Base-by-base conservation (phyloP, 30 jellyfish, hydroid and myxozoan genomes). In the Hydractinia echinata region DNA sequence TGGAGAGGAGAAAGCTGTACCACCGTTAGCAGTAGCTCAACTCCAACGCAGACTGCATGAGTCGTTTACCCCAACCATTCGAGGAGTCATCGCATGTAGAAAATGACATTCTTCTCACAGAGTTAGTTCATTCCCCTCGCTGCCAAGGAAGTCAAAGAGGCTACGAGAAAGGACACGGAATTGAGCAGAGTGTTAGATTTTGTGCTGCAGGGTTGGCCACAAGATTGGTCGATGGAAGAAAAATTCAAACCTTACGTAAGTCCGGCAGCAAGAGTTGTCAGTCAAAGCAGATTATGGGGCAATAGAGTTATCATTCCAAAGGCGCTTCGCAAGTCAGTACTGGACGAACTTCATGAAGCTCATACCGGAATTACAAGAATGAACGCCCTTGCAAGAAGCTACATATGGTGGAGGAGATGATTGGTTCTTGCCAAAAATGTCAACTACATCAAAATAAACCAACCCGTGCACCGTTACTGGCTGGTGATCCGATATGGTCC, bases 151-250 rank as follows among this genome's bases (percentile, higher is more conserved):
- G 89, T 78, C 13, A 39, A 16, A 39, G 13, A 15, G 11, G 83
- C 8, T 44, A 82, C 82, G 20, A 50, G 82, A 53, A 82, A 39
- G 58, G 89, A 71, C 58, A 39, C 80, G 15, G 81, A 19, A 5
- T 16, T 82, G 10, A 16, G 82, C 50, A 72, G 66, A 30, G 89
- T 82, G 6, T n/a, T 16, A 8, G 16, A 72, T n/a, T 48, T 73
- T 48, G 55, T 70, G 14, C 18, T 39, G 8, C 14, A 15, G 30
- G 89, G 88, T 10, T 7, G 89, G 89, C 85, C 84, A 64, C 30
- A n/a, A 8, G 50, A 14, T 7, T 60, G n/a, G 14, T 20, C 6
- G n/a, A n/a, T n/a, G n/a, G n/a, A n/a, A n/a, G n/a, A 58, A 10
- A n/a, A n/a, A 11, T n/a, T 58, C 68, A 58, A 58, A n/a, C 68